phyloP scores from a whole-genome alignment of 1,140 invertebrate genomes.

The Samia ricini region DNA sequence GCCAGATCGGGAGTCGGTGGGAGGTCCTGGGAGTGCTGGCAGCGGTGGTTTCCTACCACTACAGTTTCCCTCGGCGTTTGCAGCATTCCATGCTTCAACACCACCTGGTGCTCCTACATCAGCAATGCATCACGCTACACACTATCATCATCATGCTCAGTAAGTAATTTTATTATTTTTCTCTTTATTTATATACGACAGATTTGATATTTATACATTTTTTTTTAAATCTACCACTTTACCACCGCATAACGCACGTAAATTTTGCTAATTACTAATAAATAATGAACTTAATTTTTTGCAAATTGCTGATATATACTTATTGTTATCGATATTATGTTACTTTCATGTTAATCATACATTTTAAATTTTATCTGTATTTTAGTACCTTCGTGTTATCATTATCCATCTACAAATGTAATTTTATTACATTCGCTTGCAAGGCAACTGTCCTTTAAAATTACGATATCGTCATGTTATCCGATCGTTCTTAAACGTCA shows the following conservation, averaged over 20 bases:
- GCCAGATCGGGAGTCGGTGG: constrained; percentile 75
- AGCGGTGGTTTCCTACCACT: constrained; percentile 75
- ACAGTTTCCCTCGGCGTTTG: constrained; percentile 82
- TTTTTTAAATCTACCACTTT: no score
- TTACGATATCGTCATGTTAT: constrained; percentile 48
- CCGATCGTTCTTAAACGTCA: constrained; percentile 52
- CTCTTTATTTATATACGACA: no score
- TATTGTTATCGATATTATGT: neutral
- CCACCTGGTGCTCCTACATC: constrained; percentile 56
- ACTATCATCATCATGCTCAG: constrained; percentile 73
- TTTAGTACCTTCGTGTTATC: constrained; percentile 31
- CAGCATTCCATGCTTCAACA: constrained; percentile 78
- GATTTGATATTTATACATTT: no score
- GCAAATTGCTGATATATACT: neutral
- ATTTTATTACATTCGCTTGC: constrained; percentile 54
- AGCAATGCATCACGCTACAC: constrained; percentile 68
- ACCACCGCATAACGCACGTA: no score
- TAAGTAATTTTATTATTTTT: constrained; percentile 44
- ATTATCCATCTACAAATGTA: constrained; percentile 59
- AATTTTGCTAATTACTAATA: no score
- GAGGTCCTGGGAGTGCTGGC: constrained; percentile 65
- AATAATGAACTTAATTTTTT: no score
- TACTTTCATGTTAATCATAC: neutral
- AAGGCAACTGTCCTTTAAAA: constrained; percentile 66
- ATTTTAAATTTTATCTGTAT: constrained; percentile 10